Base-by-base conservation (phyloP, 1,140 invertebrate species). In the Matsumurasca onukii region DNA sequence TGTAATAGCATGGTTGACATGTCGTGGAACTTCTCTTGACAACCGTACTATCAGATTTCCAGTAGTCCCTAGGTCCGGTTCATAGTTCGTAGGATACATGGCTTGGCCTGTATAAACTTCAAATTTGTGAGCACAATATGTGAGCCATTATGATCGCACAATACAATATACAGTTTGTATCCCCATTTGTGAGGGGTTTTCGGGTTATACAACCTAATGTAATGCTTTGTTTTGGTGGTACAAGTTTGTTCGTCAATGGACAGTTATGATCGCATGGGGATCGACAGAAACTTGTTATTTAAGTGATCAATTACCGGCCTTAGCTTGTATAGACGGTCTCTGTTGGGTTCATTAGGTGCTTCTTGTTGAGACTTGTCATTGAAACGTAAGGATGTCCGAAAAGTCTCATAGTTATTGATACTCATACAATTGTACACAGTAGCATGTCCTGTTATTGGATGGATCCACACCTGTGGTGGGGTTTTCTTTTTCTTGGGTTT, bases 151-250 rank as follows among this genome's bases (percentile, higher is more conserved):
- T n/a, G n/a, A 13, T 29, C 17, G 39, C 59, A 48, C 65, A 66
- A 71, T 13, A 77, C 39, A 34, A 77, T 73, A 52, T 67, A 75
- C 20, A 78, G 52, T 69, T 78, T 77, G 52, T 69, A 78, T 24
- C 74, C 75, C 73, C 73, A 78, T 71, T 77, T 78, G 61, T 76
- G 70, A 20, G 75, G 76, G 64, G 78, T 79, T 17, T 74, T 75
- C 27, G 77, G 74, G 0, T 77, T 52, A 69, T 78, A 78, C 66
- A 77, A 77, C 51, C 64, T 77, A 59, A 79, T 59, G 25, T 68
- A 73, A 72, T 75, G 74, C 0, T 27, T 61, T 25, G 73, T 55
- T 72, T 79, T 78, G 2, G 72, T 73, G 48, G 76, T 17, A 67
- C 75, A 78, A 70, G 78, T 74, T 34, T 78, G 73, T 62, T 72